phyloP scores from a whole-genome alignment of 1,140 invertebrate genomes.

The Lepidurus apus region DNA sequence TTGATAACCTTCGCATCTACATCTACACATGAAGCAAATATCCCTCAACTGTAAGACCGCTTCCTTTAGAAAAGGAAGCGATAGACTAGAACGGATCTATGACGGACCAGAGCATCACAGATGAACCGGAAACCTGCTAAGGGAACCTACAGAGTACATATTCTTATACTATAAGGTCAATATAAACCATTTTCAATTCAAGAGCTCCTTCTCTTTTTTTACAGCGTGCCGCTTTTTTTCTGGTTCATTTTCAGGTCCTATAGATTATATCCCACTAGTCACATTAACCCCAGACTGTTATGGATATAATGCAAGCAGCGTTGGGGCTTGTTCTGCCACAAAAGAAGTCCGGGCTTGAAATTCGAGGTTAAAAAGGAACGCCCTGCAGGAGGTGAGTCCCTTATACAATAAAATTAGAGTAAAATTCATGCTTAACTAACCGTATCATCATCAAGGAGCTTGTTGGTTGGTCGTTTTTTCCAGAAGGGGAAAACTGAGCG shows the following conservation, averaged over 20 bases:
- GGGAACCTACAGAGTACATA: too few relatives aligned
- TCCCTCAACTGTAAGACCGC: conserved; percentile 20
- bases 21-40: conserved; percentile 11
- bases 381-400: neutral
- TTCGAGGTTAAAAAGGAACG: neutral
- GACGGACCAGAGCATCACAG: conserved; percentile 17
- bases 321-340: neutral
- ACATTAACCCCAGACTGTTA: neutral
- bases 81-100: conserved; percentile 19
- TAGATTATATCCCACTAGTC: neutral
- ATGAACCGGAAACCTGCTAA: neutral
- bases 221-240: neutral
- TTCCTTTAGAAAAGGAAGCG: conserved; percentile 2
- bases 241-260: neutral
- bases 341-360: neutral
- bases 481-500: neutral
- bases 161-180: neutral
- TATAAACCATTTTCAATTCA: neutral
- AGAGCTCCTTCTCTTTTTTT: neutral
- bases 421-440: conserved; percentile 20
- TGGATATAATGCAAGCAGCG: neutral
- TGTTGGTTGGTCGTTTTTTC: neutral
- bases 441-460: neutral
- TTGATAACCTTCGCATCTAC: conserved; percentile 6
- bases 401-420: conserved; percentile 1